These are phyloP conservation scores for Lepisosteus oculatus DNA, from an alignment of 2,113 vertebrate species.

Conservation along the genomic window DNA sequence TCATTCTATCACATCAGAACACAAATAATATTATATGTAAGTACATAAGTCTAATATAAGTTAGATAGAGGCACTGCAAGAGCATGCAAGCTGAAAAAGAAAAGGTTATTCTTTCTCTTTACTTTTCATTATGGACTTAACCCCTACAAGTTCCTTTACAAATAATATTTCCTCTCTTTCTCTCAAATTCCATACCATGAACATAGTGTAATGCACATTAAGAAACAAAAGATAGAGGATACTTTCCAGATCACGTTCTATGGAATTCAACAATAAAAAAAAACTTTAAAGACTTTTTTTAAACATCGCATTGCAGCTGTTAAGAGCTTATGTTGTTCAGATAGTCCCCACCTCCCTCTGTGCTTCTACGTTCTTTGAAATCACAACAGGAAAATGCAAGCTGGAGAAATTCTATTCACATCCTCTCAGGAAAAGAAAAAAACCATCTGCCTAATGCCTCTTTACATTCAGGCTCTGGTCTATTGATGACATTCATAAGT, in stretches of 20 bases:
- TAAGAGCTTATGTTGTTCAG: slow-evolving; percentile 36
- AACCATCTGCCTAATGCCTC: slow-evolving; percentile 43
- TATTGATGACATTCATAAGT: slow-evolving; percentile 26
- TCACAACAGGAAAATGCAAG: slow-evolving; percentile 57
- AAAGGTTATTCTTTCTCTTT: too few relatives aligned
- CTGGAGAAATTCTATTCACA: slow-evolving; percentile 48
- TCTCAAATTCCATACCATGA: too few relatives aligned
- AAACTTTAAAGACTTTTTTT: slow-evolving; percentile 13
- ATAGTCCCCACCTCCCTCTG: slow-evolving; percentile 37
- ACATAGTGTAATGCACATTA: too few relatives aligned
- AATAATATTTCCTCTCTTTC: too few relatives aligned
- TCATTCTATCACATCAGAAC: too few relatives aligned
- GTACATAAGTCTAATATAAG: too few relatives aligned
- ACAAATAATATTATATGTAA: too few relatives aligned
- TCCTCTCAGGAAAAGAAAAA: slow-evolving; percentile 44
- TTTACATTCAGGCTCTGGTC: slow-evolving; percentile 31
- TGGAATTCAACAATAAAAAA: background rate
- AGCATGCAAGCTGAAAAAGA: too few relatives aligned
- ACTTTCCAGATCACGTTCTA: background rate
- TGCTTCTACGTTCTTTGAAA: slow-evolving; percentile 53
- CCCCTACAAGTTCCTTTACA: too few relatives aligned
- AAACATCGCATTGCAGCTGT: slow-evolving; percentile 47
- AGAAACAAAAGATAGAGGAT: background rate
- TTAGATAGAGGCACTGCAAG: too few relatives aligned
- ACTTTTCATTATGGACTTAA: too few relatives aligned